Conservation (phyloP, 2,888 invertebrate species). For the Epicampocera succincta region DNA sequence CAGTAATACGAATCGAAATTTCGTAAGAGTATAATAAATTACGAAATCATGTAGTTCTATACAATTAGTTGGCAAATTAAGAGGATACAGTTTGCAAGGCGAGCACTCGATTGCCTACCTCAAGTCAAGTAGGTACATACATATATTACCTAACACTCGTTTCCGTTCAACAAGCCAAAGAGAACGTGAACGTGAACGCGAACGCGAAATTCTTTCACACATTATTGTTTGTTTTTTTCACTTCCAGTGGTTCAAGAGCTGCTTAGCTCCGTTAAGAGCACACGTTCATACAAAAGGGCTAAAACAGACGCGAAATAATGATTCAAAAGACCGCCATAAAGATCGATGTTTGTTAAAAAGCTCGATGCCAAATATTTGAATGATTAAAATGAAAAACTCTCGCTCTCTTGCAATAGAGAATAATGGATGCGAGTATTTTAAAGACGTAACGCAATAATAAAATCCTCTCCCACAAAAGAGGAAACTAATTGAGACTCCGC, state of each 20-base stretch:
- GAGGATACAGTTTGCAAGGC: slow-evolving; percentile 35
- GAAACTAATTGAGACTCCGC: slow-evolving; percentile 51
- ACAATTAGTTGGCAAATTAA: slow-evolving; percentile 52
- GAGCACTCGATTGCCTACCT: slow-evolving; percentile 24
- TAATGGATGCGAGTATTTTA: slow-evolving; percentile 33
- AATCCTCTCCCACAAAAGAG: slow-evolving; percentile 9
- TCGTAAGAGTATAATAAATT: slow-evolving; percentile 25
- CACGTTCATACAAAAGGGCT: slow-evolving; percentile 44
- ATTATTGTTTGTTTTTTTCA: slow-evolving; percentile 8
- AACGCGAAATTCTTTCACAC: slow-evolving; percentile 61
- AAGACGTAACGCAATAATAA: slow-evolving; percentile 8
- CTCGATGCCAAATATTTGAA: slow-evolving; percentile 10
- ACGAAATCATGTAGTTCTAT: slow-evolving; percentile 42
- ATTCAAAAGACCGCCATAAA: neutral
- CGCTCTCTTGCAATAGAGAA: slow-evolving; percentile 12
- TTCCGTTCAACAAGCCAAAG: slow-evolving; percentile 4
- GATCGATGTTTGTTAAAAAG: slow-evolving; percentile 26
- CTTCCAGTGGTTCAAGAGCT: slow-evolving; percentile 53
- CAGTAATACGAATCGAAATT: no score
- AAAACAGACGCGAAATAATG: neutral
- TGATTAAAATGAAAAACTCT: slow-evolving; percentile 30
- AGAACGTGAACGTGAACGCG: no score
- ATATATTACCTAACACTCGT: slow-evolving; percentile 61
- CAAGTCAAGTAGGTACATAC: slow-evolving; percentile 68
- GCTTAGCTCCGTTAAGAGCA: slow-evolving; percentile 55